Conservation (phyloP, 2,888 invertebrate genomes). For the Drosophila falleni region DNA sequence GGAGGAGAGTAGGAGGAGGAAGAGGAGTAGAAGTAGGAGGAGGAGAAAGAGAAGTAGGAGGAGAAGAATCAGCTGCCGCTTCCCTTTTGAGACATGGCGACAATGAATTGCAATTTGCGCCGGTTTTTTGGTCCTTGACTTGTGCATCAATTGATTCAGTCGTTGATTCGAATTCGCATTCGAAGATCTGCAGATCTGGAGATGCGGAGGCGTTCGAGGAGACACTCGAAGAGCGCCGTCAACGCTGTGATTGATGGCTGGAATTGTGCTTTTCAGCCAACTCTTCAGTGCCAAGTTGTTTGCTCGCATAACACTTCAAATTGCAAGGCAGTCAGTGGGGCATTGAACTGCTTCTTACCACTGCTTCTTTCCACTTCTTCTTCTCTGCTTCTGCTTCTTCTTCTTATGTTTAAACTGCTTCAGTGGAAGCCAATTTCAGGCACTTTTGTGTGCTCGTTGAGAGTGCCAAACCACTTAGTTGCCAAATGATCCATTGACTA, state of each 20-base stretch:
- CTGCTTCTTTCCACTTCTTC: too few relatives aligned
- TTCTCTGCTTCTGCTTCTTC: too few relatives aligned
- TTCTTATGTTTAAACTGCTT: not conserved
- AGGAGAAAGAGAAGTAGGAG: not conserved
- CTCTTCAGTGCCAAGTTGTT: slow-evolving; percentile 37
- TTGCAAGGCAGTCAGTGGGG: slow-evolving; percentile 25
- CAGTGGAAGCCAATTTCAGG: slow-evolving; percentile 41
- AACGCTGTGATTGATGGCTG: slow-evolving; percentile 31
- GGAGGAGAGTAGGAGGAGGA: not conserved
- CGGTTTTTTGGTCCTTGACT: slow-evolving; percentile 41
- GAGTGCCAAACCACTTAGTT: slow-evolving; percentile 46
- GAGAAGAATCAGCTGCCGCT: slow-evolving; percentile 1
- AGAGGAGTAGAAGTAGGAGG: not conserved
- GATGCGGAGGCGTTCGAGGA: slow-evolving; percentile 29
- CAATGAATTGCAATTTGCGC: slow-evolving; percentile 64
- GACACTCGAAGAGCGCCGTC: slow-evolving; percentile 41
- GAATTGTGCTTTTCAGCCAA: slow-evolving; percentile 7
- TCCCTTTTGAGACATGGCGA: slow-evolving; percentile 33
- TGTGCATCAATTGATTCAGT: slow-evolving; percentile 43
- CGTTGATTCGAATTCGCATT: slow-evolving; percentile 8
- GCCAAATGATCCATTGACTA: slow-evolving; percentile 18
- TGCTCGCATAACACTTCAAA: slow-evolving; percentile 38
- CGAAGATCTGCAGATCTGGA: slow-evolving; percentile 7
- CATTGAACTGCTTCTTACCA: slow-evolving; percentile 42
- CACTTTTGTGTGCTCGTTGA: slow-evolving; percentile 41